These are phyloP conservation scores for Carlito syrichta DNA, from an alignment of 2,113 vertebrate species.

Conservation along the genomic window DNA sequence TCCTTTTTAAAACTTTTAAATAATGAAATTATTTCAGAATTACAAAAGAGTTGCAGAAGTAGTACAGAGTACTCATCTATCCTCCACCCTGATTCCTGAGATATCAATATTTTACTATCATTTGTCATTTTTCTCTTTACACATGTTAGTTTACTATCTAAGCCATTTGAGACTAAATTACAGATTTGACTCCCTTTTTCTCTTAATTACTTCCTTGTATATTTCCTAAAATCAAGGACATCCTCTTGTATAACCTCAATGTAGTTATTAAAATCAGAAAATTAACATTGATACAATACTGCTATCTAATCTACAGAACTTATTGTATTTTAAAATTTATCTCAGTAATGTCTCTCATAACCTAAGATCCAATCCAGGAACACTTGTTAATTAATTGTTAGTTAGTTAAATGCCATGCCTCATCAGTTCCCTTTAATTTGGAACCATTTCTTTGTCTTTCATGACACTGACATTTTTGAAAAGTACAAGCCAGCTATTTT, in stretches of 20 bases:
- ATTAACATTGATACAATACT: no score
- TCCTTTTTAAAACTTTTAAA: background rate
- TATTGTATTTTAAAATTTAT: background rate
- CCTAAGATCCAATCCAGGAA: background rate
- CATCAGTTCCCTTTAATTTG: background rate
- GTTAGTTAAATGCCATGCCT: background rate
- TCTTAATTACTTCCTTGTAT: background rate
- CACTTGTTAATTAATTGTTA: background rate
- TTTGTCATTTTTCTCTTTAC: background rate
- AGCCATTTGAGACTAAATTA: background rate
- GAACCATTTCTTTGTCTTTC: background rate
- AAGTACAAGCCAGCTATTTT: background rate
- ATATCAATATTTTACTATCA: background rate
- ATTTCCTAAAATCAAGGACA: background rate
- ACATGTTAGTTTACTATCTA: background rate
- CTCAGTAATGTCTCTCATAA: background rate
- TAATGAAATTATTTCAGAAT: background rate
- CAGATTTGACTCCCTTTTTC: background rate
- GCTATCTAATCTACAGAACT: background rate
- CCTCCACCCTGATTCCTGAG: background rate
- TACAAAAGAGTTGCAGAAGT: background rate
- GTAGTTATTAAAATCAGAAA: background rate
- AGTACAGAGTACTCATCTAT: background rate
- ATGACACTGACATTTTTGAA: background rate
- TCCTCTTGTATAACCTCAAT: background rate